Evolutionary conservation across 2,888 invertebrate genomes (phyloP), one percentile per base, ranked within the genome.

Genomic region (Busseola fusca): DNA sequence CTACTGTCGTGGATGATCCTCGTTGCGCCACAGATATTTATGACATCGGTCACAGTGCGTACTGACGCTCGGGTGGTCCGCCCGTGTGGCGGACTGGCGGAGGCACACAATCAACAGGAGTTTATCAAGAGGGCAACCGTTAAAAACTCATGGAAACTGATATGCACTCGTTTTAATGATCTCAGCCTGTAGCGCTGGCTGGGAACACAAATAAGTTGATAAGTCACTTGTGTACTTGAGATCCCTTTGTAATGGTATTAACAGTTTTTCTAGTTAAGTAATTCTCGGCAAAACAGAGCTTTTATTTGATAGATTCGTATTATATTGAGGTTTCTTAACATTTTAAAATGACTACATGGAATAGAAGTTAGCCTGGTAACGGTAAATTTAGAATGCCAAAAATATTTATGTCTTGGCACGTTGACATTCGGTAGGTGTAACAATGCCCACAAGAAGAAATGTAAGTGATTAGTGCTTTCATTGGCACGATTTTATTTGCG

Each of bases 21-120:
- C 80, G 87, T 94, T 94, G 91, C 93, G 92, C 91, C 93, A 93
- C 87, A 77, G 85, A 90, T 92, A 93, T 94, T 95, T 93, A 94
- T 88, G 92, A 91, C 90, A 88, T 88, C 86, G 89, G 89, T 88
- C 89, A 89, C 72, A 74, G 57, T 48, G 34, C 52, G 54, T 75
- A 74, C 73, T 86, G 71, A 73, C 88, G 86, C 91, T 90, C 91
- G 91, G 95, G 94, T 94, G 94, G 95, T 94, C 94, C 86, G 60
- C 74, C 73, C 87, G 89, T 88, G 89, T 89, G 90, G 87, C 87
- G 84, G 77, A 77, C 89, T 89, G 90, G 87, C 87, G 84, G 77
- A 77, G 82, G 70, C 83, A 70, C 85, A 85, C 85, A 89, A 92
- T 92, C 91, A 87, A 84, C 86, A 84, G 81, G 82, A 90, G 90